Evolutionary conservation across 2,797 vertebrate genomes (phyloP).

Genomic region (Brotula barbata): DNA sequence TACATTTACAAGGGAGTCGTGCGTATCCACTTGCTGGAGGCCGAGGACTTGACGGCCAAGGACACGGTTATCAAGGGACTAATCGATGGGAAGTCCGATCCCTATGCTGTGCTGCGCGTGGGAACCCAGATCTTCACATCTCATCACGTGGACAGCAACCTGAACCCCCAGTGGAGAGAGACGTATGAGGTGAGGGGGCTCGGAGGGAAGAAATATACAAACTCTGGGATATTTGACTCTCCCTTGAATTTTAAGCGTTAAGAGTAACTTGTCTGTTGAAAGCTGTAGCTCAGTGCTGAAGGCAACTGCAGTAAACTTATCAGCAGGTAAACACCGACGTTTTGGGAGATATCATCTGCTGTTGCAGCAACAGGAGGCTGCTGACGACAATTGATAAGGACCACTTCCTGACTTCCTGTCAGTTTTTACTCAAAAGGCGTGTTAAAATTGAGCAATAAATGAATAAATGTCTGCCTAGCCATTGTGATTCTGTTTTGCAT

Average conservation of each 20-base stretch:
- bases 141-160: constrained; percentile 85
- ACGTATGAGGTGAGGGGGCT: constrained; percentile 86
- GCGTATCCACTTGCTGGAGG: constrained; percentile 88
- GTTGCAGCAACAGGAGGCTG: constrained; percentile 51
- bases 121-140: constrained; percentile 93
- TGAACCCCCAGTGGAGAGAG: constrained; percentile 92
- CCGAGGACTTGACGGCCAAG: constrained; percentile 85
- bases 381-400: too few species aligned
- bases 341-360: constrained; percentile 45
- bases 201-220: not conserved
- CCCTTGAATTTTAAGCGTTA: constrained; percentile 7
- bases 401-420: too few species aligned
- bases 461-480: not conserved
- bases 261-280: constrained; percentile 25
- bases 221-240: not conserved
- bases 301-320: constrained; percentile 5
- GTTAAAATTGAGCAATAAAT: too few species aligned
- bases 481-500: constrained; percentile 63
- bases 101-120: constrained; percentile 88
- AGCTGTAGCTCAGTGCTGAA: constrained; percentile 27
- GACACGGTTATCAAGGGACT: constrained; percentile 91
- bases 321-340: constrained; percentile 19
- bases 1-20: constrained; percentile 83
- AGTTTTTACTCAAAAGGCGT: too few species aligned
- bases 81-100: constrained; percentile 92